Conservation (phyloP, 2,113 vertebrate genomes). For the Arothron firmamentum region DNA sequence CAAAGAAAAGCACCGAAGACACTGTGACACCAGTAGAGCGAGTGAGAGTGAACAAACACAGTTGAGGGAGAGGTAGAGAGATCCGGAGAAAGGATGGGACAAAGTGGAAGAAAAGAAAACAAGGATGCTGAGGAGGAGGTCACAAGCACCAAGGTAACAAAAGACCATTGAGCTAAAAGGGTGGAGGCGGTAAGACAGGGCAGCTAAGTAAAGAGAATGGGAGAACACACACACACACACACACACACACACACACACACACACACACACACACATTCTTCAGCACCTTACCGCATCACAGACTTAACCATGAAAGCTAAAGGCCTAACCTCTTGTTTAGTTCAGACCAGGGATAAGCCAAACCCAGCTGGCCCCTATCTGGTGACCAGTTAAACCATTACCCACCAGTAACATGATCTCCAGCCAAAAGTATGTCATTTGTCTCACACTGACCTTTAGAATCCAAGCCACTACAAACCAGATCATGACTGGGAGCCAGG, state of each 20-base stretch:
- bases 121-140: constrained; percentile 13
- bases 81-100: constrained; percentile 26
- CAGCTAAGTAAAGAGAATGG: constrained; percentile 27
- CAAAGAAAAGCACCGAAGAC: constrained; percentile 54
- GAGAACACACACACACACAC: too few species aligned
- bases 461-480: constrained; percentile 13
- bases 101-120: constrained; percentile 18
- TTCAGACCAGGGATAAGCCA: constrained; percentile 50
- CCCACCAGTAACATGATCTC: constrained; percentile 26
- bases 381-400: constrained; percentile 26
- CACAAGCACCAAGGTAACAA: constrained; percentile 14
- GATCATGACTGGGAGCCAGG: constrained; percentile 10
- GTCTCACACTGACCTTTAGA: constrained; percentile 28
- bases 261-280: constrained; percentile 20
- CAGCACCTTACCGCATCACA: too few species aligned
- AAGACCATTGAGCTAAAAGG: constrained; percentile 17
- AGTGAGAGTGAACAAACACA: constrained; percentile 58
- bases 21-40: constrained; percentile 39
- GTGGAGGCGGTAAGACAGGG: constrained; percentile 16
- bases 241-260: constrained; percentile 6
- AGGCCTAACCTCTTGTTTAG: neutral
- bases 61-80: constrained; percentile 19
- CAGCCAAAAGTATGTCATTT: constrained; percentile 51
- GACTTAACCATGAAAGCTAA: too few species aligned
- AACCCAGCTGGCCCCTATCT: constrained; percentile 43